Percentiles rank a stretch among this genome's conserved stretches.
Evolutionary conservation across 2,113 vertebrate genomes (phyloP).

Genomic region (Nibea coibor): DNA sequence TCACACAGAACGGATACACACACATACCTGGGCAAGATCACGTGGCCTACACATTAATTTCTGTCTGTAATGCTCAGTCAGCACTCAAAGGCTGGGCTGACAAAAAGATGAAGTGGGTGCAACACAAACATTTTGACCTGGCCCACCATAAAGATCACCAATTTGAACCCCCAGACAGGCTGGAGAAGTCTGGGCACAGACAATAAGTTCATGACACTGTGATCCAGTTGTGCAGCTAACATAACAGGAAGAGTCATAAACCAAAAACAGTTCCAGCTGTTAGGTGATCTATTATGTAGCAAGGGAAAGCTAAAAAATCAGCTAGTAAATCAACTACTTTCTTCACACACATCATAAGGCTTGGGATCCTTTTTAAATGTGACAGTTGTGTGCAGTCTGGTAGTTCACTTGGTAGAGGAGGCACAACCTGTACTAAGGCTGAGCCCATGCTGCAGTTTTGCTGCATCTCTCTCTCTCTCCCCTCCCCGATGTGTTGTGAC

Average conservation of each 20-base stretch:
- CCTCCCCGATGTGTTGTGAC: too few relatives aligned
- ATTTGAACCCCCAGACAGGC: not conserved
- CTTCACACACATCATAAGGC: too few relatives aligned
- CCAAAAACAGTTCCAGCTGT: not conserved
- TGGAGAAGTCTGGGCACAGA: not conserved
- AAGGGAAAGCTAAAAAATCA: not conserved
- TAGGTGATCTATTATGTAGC: not conserved
- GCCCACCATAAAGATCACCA: not conserved
- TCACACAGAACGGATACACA: too few relatives aligned
- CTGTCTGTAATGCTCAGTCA: slow-evolving; percentile 10
- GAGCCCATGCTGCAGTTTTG: too few relatives aligned
- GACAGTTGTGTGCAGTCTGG: too few relatives aligned
- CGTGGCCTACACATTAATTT: slow-evolving; percentile 5
- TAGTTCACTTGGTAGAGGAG: too few relatives aligned
- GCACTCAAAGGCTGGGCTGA: slow-evolving; percentile 13
- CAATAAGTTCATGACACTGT: not conserved
- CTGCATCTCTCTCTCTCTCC: too few relatives aligned
- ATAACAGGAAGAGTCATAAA: not conserved
- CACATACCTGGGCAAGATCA: slow-evolving; percentile 25
- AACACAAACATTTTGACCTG: slow-evolving; percentile 29
- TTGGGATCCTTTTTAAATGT: too few relatives aligned
- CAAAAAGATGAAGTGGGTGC: slow-evolving; percentile 26
- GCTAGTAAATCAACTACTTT: not conserved
- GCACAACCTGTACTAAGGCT: too few relatives aligned
- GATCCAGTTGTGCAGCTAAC: not conserved